These are phyloP conservation scores for Temnopleurus reevesii DNA, from an alignment of 53 echinoderm and acorn worm species.

Conservation along the genomic window DNA sequence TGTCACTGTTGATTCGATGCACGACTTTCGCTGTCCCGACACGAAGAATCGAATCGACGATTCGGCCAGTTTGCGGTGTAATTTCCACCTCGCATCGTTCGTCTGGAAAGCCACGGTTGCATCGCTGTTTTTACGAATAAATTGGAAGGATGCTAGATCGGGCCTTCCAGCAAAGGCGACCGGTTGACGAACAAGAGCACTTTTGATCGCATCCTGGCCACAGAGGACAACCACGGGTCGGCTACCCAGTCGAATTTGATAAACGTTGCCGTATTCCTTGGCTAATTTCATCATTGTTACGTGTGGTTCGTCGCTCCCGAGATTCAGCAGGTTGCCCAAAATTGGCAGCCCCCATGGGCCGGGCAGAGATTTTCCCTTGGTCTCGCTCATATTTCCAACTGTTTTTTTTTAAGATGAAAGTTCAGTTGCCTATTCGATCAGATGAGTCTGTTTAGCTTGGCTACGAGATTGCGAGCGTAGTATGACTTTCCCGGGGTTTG, in stretches of 20 bases:
- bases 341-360: slow-evolving; percentile 76
- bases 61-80: slow-evolving; percentile 88
- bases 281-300: slow-evolving; percentile 70
- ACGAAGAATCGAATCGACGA: slow-evolving; percentile 76
- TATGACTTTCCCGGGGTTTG: background rate
- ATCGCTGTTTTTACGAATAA: slow-evolving; percentile 73
- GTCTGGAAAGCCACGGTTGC: slow-evolving; percentile 80
- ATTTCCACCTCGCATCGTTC: slow-evolving; percentile 83
- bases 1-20: slow-evolving; percentile 75
- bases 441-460: background rate
- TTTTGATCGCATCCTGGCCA: slow-evolving; percentile 82
- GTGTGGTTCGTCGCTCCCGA: slow-evolving; percentile 79
- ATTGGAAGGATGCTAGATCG: slow-evolving; percentile 78
- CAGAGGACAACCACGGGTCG: slow-evolving; percentile 90
- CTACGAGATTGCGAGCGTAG: background rate
- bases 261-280: slow-evolving; percentile 88
- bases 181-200: slow-evolving; percentile 83
- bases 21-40: slow-evolving; percentile 66
- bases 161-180: slow-evolving; percentile 94
- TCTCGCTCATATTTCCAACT: slow-evolving; percentile 44
- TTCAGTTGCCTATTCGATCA: background rate
- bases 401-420: background rate
- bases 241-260: slow-evolving; percentile 87
- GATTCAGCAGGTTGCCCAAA: slow-evolving; percentile 80
- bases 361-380: slow-evolving; percentile 69